Percentiles rank a stretch among this genome's conserved stretches.
Evolutionary conservation across 2,888 invertebrate species (phyloP).

Genomic region (Drosophila picticornis): DNA sequence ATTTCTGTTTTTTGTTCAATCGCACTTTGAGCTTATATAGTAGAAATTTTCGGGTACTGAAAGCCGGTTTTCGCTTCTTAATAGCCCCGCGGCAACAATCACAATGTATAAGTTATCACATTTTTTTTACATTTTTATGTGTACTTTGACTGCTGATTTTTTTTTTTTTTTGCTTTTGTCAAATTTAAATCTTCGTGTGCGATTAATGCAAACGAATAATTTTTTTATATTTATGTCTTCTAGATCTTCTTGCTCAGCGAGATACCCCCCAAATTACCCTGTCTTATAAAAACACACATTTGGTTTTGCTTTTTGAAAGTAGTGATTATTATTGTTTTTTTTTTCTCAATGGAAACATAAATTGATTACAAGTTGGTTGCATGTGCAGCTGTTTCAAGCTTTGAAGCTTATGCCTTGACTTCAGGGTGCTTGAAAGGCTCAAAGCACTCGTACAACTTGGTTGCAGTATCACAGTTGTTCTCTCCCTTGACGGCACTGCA

Average conservation of each 20-base stretch:
- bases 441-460: slow-evolving; percentile 71
- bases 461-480: slow-evolving; percentile 77
- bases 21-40: slow-evolving; percentile 62
- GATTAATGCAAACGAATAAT: slow-evolving; percentile 44
- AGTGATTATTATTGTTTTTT: slow-evolving; percentile 59
- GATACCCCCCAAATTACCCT: background rate
- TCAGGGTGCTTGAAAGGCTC: slow-evolving; percentile 46
- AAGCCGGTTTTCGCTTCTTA: slow-evolving; percentile 60
- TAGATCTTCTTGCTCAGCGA: background rate
- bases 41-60: slow-evolving; percentile 11
- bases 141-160: background rate
- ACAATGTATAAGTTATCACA: slow-evolving; percentile 30
- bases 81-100: slow-evolving; percentile 51
- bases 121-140: background rate
- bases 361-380: slow-evolving; percentile 64
- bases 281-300: background rate
- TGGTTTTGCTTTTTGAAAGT: slow-evolving; percentile 49
- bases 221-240: background rate
- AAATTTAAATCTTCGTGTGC: slow-evolving; percentile 39
- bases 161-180: slow-evolving; percentile 50
- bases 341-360: slow-evolving; percentile 41
- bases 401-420: slow-evolving; percentile 48
- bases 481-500: slow-evolving; percentile 64
- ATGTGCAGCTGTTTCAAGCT: background rate
- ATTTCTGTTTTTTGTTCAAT: slow-evolving; percentile 50